phyloP scores from a whole-genome alignment of 1,140 invertebrate genomes.

The Eumeta japonica region DNA sequence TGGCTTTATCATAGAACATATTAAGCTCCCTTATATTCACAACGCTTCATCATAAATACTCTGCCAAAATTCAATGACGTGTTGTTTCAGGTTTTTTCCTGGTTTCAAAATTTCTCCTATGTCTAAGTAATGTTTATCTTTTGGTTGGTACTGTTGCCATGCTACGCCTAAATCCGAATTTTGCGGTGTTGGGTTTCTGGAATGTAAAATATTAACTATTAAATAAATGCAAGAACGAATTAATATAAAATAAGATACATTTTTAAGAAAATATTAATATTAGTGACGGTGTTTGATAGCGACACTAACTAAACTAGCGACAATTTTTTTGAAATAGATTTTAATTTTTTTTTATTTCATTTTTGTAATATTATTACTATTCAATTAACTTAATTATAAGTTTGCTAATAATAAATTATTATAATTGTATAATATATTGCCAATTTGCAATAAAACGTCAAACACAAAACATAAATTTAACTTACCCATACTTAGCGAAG shows the following conservation, averaged over 20 bases:
- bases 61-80: conserved; percentile 20
- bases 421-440: neutral
- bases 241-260: too few relatives aligned
- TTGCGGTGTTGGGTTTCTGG: conserved; percentile 11
- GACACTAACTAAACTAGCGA: too few relatives aligned
- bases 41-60: conserved; percentile 16
- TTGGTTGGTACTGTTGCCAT: conserved; percentile 4
- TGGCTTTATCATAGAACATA: too few relatives aligned
- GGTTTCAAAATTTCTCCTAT: conserved; percentile 13
- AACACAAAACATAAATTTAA: too few relatives aligned
- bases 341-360: neutral
- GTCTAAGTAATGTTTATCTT: conserved; percentile 5
- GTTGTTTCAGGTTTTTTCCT: conserved; percentile 10
- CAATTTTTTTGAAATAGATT: conserved; percentile 13
- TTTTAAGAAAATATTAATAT: too few relatives aligned
- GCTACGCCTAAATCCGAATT: conserved; percentile 2
- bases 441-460: neutral
- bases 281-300: too few relatives aligned
- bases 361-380: conserved; percentile 1
- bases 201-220: neutral
- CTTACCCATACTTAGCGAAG: conserved; percentile 58
- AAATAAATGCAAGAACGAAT: neutral
- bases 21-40: too few relatives aligned
- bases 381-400: neutral
- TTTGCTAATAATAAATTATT: neutral